These are phyloP conservation scores for Andrena minutula DNA, from an alignment of 2,888 invertebrate species.

Conservation along the genomic window DNA sequence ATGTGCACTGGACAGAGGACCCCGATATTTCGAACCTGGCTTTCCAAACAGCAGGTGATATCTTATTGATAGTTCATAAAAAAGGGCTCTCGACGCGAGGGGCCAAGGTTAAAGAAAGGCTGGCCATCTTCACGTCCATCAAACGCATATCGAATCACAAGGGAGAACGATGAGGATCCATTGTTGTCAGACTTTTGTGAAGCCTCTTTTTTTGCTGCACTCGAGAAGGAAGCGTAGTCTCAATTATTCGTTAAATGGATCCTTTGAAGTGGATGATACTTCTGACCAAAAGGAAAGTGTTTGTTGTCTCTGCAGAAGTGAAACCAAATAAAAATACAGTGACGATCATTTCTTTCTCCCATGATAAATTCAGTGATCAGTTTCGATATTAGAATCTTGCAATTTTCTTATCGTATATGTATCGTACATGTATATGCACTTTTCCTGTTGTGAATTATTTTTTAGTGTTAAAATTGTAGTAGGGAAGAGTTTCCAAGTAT, in stretches of 20 bases:
- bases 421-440: too few species aligned
- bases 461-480: too few species aligned
- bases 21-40: constrained; percentile 53
- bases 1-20: constrained; percentile 15
- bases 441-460: too few species aligned
- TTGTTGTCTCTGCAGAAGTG: constrained; percentile 53
- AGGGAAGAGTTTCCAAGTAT: too few species aligned
- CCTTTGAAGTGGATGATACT: constrained; percentile 62
- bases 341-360: constrained; percentile 12
- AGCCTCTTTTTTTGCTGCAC: constrained; percentile 59
- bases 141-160: constrained; percentile 75
- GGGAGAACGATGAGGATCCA: constrained; percentile 73
- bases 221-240: constrained; percentile 60
- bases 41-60: constrained; percentile 72
- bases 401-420: too few species aligned
- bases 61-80: constrained; percentile 67
- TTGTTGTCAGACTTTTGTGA: constrained; percentile 70
- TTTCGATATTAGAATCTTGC: too few species aligned
- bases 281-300: constrained; percentile 58
- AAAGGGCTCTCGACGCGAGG: constrained; percentile 51
- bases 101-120: constrained; percentile 65
- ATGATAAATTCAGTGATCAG: background rate
- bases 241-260: constrained; percentile 72
- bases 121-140: constrained; percentile 74
- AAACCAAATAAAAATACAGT: constrained; percentile 27